Percentiles rank a stretch among this genome's conserved stretches.
Conservation (phyloP, 2,113 vertebrate genomes). For the Larimichthys polyactis region DNA sequence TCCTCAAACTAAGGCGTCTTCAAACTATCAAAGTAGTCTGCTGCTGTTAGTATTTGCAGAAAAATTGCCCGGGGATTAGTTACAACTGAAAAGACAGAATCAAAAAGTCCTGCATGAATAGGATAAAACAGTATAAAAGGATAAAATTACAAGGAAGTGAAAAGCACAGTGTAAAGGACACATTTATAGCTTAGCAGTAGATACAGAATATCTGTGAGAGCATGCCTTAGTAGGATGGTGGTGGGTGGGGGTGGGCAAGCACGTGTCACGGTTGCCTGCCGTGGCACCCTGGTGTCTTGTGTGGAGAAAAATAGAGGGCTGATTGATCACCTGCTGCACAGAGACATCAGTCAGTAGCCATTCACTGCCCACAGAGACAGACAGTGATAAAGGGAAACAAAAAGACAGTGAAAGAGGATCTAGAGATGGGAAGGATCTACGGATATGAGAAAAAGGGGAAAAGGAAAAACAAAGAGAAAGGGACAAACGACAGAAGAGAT, state of each 20-base stretch:
- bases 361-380: slow-evolving; percentile 31
- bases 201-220: not conserved
- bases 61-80: not conserved
- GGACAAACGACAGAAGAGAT: not conserved
- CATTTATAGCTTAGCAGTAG: not conserved
- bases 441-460: not conserved
- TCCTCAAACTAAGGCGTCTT: not conserved
- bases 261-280: slow-evolving; percentile 63
- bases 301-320: slow-evolving; percentile 30
- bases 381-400: slow-evolving; percentile 12
- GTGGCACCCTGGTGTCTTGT: slow-evolving; percentile 50
- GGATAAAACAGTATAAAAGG: not conserved
- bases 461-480: not conserved
- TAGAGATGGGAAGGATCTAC: not conserved
- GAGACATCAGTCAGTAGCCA: slow-evolving; percentile 48
- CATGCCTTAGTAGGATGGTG: not conserved
- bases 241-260: slow-evolving; percentile 17
- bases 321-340: slow-evolving; percentile 68
- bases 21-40: not conserved
- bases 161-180: not conserved
- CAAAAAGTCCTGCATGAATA: not conserved
- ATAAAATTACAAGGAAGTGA: not conserved
- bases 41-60: not conserved
- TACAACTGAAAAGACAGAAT: not conserved
- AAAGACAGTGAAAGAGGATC: not conserved